Percentiles rank a stretch among this genome's conserved stretches.
phyloP scores from a whole-genome alignment of 2,888 invertebrate species.

The Trachelus troglodyta region DNA sequence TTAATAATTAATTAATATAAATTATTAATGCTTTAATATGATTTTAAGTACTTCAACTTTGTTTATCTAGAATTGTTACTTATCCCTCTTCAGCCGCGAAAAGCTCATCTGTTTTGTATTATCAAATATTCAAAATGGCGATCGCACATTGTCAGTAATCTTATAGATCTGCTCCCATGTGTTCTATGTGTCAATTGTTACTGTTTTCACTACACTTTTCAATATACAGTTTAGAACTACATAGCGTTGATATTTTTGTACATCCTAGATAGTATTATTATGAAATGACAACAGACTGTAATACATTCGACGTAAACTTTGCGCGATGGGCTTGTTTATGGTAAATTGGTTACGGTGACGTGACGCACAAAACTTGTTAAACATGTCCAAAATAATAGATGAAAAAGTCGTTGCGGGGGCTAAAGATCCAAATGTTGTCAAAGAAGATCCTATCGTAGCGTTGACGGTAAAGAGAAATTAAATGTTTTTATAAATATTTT shows the following conservation, averaged over 20 bases:
- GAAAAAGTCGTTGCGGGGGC: slow-evolving; percentile 64
- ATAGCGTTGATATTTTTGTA: background rate
- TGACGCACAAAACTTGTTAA: background rate
- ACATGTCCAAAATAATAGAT: slow-evolving; percentile 61
- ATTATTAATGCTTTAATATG: background rate
- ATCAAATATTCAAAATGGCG: background rate
- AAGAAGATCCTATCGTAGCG: slow-evolving; percentile 62
- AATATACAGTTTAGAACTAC: background rate
- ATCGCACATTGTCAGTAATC: background rate
- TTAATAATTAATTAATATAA: background rate
- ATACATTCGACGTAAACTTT: background rate
- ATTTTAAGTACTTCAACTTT: background rate
- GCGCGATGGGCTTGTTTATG: background rate
- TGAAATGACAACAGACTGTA: background rate
- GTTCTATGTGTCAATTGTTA: background rate
- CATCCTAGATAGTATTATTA: background rate
- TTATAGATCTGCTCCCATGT: background rate
- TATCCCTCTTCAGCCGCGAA: background rate
- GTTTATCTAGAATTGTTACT: background rate
- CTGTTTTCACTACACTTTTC: too few species aligned
- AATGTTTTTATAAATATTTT: slow-evolving; percentile 13
- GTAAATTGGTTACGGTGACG: background rate
- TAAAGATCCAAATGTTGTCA: slow-evolving; percentile 53
- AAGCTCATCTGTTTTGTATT: background rate
- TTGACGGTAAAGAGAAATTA: slow-evolving; percentile 50